These are phyloP conservation scores for Temnothorax nylanderi DNA, from an alignment of 1,140 invertebrate species.

Conservation along the genomic window DNA sequence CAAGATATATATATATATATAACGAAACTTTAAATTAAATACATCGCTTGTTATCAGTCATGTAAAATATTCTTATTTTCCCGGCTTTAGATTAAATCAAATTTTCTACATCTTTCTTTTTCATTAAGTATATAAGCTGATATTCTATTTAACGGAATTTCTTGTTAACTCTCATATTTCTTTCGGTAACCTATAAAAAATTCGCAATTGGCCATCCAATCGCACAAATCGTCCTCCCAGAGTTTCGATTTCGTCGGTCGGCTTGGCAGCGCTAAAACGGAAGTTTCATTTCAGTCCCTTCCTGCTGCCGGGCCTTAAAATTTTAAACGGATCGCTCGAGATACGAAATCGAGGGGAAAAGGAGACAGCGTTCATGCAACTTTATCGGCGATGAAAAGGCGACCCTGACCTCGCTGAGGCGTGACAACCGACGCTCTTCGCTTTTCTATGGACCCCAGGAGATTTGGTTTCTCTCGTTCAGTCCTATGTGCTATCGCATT, in stretches of 20 bases:
- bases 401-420: constrained; percentile 68
- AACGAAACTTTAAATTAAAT: neutral
- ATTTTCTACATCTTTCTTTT: neutral
- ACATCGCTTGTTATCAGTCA: neutral
- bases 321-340: constrained; percentile 44
- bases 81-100: neutral
- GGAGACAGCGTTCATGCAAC: constrained; percentile 35
- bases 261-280: constrained; percentile 48
- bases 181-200: neutral
- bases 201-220: constrained; percentile 21
- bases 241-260: constrained; percentile 50
- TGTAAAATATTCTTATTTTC: constrained; percentile 4
- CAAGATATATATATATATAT: neutral
- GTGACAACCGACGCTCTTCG: constrained; percentile 56
- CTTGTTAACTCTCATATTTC: constrained; percentile 17
- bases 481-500: constrained; percentile 1
- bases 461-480: constrained; percentile 64
- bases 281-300: constrained; percentile 58
- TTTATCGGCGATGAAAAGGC: constrained; percentile 63
- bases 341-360: constrained; percentile 13
- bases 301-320: constrained; percentile 42
- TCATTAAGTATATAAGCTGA: neutral
- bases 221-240: constrained; percentile 1
- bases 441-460: constrained; percentile 37
- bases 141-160: constrained; percentile 16